phyloP scores from a whole-genome alignment of 2,797 vertebrate genomes.

The Crenichthys baileyi region DNA sequence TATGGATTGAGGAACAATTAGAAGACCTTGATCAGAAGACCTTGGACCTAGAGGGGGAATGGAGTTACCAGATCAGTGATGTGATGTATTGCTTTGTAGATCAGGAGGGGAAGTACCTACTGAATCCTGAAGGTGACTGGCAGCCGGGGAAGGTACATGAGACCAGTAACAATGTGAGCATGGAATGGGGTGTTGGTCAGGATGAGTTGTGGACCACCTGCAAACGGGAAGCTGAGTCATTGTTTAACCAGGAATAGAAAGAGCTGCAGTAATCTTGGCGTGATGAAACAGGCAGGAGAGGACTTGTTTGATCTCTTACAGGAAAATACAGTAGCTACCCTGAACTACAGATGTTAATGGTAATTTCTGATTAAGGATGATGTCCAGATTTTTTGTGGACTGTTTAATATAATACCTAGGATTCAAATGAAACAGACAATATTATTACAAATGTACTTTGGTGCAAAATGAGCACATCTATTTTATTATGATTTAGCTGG shows the following conservation, averaged over 20 bases:
- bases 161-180: not conserved
- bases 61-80: not conserved
- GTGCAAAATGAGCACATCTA: constrained; percentile 1
- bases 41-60: not conserved
- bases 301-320: not conserved
- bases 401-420: not conserved
- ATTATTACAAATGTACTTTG: not conserved
- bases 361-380: not conserved
- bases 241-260: not conserved
- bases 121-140: not conserved
- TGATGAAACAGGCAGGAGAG: not conserved
- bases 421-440: not conserved
- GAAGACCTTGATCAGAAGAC: not conserved
- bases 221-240: not conserved
- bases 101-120: not conserved
- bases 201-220: not conserved
- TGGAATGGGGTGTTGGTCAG: not conserved
- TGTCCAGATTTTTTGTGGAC: not conserved
- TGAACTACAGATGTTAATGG: not conserved
- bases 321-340: not conserved
- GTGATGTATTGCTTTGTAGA: not conserved
- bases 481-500: not conserved
- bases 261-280: not conserved
- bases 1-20: not conserved
- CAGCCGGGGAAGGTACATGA: not conserved